Conservation (phyloP, 2,797 vertebrate species). For the Danio albolineatus region DNA sequence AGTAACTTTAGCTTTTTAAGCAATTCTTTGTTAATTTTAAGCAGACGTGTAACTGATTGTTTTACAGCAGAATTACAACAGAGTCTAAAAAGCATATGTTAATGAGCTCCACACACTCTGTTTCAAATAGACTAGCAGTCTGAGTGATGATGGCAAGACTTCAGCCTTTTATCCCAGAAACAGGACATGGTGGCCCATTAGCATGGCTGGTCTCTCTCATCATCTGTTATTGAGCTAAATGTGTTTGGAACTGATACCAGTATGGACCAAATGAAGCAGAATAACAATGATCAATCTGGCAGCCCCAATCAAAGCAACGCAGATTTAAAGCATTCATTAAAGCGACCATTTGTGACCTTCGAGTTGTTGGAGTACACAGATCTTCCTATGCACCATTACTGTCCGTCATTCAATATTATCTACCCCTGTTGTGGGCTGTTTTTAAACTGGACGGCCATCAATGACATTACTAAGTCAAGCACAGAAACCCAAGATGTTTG, state of each 20-base stretch:
- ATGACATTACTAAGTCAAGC: slow-evolving; percentile 15
- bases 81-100: not conserved
- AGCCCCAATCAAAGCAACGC: slow-evolving; percentile 19
- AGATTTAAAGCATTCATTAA: slow-evolving; percentile 23
- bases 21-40: too few species aligned
- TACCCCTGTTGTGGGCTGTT: not conserved
- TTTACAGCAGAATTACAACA: not conserved
- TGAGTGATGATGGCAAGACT: slow-evolving; percentile 42
- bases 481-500: slow-evolving; percentile 17
- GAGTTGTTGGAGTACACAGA: slow-evolving; percentile 1
- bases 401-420: not conserved
- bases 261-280: slow-evolving; percentile 50
- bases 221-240: slow-evolving; percentile 59
- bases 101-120: slow-evolving; percentile 24
- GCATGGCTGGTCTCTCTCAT: slow-evolving; percentile 49
- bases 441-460: slow-evolving; percentile 12
- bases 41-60: too few species aligned
- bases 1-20: too few species aligned
- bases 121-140: slow-evolving; percentile 45
- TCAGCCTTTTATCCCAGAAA: slow-evolving; percentile 49
- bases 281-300: slow-evolving; percentile 50
- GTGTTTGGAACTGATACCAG: slow-evolving; percentile 58
- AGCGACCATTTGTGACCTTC: slow-evolving; percentile 13
- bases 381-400: not conserved
- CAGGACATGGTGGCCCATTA: slow-evolving; percentile 30